Evolutionary conservation across 2,797 vertebrate species (phyloP).

Genomic region (Erethizon dorsatum): DNA sequence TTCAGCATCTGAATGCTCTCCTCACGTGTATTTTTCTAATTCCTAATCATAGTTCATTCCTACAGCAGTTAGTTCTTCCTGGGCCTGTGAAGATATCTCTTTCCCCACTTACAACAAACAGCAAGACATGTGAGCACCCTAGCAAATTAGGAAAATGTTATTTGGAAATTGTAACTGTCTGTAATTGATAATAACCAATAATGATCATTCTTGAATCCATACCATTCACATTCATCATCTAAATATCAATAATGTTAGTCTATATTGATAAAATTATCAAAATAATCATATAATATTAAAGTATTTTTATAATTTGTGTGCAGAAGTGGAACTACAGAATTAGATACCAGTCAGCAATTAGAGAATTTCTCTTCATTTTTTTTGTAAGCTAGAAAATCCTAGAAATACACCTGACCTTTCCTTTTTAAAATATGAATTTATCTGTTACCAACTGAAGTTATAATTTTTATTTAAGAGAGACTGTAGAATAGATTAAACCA

Average conservation of each 20-base stretch:
- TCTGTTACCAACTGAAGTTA: neutral
- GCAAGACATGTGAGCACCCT: neutral
- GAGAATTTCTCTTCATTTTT: neutral
- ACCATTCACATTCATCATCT: neutral
- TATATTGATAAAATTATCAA: neutral
- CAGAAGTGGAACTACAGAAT: neutral
- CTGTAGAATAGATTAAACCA: neutral
- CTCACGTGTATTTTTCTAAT: neutral
- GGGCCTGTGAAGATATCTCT: neutral
- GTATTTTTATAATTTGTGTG: neutral
- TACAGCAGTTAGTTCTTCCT: neutral
- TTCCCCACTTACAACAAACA: neutral
- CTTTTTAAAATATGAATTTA: conserved; percentile 17
- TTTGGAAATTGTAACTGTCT: conserved; percentile 9
- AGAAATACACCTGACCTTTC: neutral
- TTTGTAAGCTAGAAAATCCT: neutral
- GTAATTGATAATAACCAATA: neutral
- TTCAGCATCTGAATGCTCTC: neutral
- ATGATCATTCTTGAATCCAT: neutral
- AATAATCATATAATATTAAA: neutral
- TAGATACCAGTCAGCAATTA: neutral
- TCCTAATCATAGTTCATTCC: neutral
- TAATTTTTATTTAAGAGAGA: neutral
- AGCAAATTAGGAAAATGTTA: conserved; percentile 27
- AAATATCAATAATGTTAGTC: neutral